Percentiles rank a stretch among this genome's conserved stretches.
phyloP scores from a whole-genome alignment of 2,797 vertebrate species.

The Triplophysa yarkandensis region DNA sequence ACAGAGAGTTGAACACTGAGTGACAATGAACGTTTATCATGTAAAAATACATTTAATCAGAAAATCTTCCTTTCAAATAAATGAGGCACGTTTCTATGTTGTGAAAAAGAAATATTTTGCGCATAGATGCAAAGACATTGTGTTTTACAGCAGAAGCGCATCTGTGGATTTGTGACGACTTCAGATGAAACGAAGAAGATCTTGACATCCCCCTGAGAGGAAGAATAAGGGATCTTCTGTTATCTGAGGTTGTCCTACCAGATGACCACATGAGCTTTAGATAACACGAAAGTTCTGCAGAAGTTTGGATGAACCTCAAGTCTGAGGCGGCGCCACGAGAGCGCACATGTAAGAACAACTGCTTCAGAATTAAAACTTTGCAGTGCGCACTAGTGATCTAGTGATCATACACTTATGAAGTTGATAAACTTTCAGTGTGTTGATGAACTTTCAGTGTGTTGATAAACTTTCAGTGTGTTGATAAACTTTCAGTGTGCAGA shows the following conservation, averaged over 20 bases:
- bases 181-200: not conserved
- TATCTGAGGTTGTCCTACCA: not conserved
- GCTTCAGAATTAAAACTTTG: not conserved
- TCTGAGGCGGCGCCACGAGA: not conserved
- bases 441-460: too few species aligned
- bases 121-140: too few species aligned
- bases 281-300: not conserved
- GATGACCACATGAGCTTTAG: not conserved
- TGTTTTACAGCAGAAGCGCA: not conserved
- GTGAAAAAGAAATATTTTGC: too few species aligned
- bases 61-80: too few species aligned
- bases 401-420: not conserved
- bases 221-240: not conserved
- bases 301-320: not conserved
- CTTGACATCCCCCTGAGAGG: not conserved
- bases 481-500: too few species aligned
- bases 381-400: not conserved
- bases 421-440: too few species aligned
- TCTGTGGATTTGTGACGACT: conserved; percentile 3
- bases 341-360: not conserved
- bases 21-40: too few species aligned
- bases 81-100: too few species aligned
- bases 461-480: too few species aligned
- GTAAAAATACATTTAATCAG: too few species aligned
- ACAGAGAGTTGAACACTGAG: too few species aligned